A percentile compares a stretch with the other conserved stretches of the same genome.
Evolutionary conservation across 35 echinoderm and acorn worm genomes (phyloP).

Genomic region (Apostichopus parvimensis): DNA sequence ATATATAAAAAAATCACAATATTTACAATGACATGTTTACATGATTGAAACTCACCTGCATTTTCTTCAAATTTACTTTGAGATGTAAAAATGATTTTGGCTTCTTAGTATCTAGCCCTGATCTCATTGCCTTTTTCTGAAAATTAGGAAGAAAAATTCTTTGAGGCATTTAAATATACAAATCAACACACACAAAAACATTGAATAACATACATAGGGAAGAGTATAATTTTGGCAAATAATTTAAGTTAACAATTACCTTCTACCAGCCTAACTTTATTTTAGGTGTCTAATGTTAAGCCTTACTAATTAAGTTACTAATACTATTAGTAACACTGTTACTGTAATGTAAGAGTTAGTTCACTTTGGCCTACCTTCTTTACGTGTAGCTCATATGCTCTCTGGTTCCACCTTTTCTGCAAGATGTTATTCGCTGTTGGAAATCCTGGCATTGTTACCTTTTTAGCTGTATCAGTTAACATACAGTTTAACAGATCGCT

Average conservation of each 20-base stretch:
- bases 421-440: slow-evolving; percentile 71
- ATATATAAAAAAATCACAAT: no score
- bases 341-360: no score
- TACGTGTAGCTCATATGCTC: slow-evolving; percentile 71
- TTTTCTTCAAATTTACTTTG: slow-evolving; percentile 83
- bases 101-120: slow-evolving; percentile 60
- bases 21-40: no score
- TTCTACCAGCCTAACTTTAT: no score
- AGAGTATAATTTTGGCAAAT: no score
- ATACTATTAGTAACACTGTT: no score
- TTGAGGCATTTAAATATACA: not conserved
- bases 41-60: slow-evolving; percentile 64
- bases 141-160: not conserved
- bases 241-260: no score
- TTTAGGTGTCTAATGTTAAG: no score
- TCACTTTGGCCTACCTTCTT: slow-evolving; percentile 61
- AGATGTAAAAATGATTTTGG: slow-evolving; percentile 81
- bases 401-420: slow-evolving; percentile 88
- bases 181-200: no score
- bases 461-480: not conserved
- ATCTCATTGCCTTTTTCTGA: slow-evolving; percentile 77
- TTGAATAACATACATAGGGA: no score
- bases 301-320: no score
- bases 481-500: not conserved
- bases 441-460: slow-evolving; percentile 39